These are phyloP conservation scores for Chaetophractus vellerosus DNA, from an alignment of 2,797 vertebrate species.

Conservation along the genomic window DNA sequence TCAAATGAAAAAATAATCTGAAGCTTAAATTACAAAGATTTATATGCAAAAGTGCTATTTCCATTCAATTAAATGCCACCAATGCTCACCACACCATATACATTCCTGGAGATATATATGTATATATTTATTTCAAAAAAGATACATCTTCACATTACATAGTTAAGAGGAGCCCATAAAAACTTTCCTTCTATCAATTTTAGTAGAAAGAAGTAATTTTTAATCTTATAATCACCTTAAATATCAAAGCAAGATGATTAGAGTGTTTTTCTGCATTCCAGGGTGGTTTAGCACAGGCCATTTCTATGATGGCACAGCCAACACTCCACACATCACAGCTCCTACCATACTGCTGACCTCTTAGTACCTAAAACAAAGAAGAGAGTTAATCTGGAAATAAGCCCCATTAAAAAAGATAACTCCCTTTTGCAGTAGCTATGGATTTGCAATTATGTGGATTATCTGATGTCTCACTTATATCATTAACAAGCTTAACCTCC, in stretches of 20 bases:
- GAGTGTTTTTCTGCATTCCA: slow-evolving; percentile 97
- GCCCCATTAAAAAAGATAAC: slow-evolving; percentile 15
- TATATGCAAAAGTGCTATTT: neutral
- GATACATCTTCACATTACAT: slow-evolving; percentile 3
- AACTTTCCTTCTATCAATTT: slow-evolving; percentile 10
- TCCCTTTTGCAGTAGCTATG: neutral
- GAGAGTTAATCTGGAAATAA: slow-evolving; percentile 15
- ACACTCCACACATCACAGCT: slow-evolving; percentile 97
- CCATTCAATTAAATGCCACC: neutral
- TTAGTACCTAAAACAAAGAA: slow-evolving; percentile 90
- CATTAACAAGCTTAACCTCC: neutral
- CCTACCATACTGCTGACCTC: slow-evolving; percentile 95
- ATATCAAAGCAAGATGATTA: slow-evolving; percentile 96
- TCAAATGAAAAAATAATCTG: neutral
- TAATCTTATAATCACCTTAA: slow-evolving; percentile 91
- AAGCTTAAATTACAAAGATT: neutral
- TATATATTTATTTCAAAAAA: neutral
- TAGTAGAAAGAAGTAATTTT: slow-evolving; percentile 41
- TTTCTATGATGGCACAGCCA: slow-evolving; percentile 95
- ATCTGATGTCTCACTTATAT: neutral
- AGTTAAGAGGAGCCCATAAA: neutral
- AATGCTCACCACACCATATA: neutral
- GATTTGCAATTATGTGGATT: neutral
- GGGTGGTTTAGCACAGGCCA: slow-evolving; percentile 96
- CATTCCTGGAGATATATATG: neutral